These are phyloP conservation scores for Pherbina coryleti DNA, from an alignment of 2,888 invertebrate genomes.

Conservation along the genomic window DNA sequence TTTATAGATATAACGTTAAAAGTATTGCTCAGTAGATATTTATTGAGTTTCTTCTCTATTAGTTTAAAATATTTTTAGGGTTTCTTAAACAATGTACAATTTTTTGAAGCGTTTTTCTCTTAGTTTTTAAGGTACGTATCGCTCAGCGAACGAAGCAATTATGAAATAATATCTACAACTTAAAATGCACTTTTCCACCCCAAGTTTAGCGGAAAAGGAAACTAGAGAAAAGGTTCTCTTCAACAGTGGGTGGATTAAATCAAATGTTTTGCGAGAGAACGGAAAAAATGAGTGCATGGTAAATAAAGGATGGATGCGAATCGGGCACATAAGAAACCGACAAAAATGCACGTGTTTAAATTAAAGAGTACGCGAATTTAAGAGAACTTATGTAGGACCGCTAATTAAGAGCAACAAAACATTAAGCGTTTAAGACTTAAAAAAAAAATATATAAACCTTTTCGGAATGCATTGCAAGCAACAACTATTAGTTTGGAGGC, in stretches of 20 bases:
- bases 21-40: background rate
- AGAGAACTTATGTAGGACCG: background rate
- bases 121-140: conserved; percentile 31
- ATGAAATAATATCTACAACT: conserved; percentile 62
- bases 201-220: conserved; percentile 15
- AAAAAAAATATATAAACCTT: too few relatives aligned
- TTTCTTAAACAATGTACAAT: background rate
- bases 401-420: background rate
- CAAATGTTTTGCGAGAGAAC: background rate
- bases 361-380: background rate
- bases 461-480: too few relatives aligned
- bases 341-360: conserved; percentile 26
- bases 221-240: background rate
- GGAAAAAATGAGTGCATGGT: too few relatives aligned
- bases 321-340: background rate
- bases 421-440: too few relatives aligned
- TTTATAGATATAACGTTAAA: background rate
- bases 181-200: conserved; percentile 60
- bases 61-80: conserved; percentile 6
- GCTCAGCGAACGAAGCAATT: conserved; percentile 51
- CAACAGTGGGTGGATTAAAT: conserved; percentile 2
- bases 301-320: background rate
- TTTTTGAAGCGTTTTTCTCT: conserved; percentile 16
- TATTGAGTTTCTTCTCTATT: background rate
- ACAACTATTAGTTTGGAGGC: too few relatives aligned